Conservation (phyloP, 2,113 vertebrate genomes). For the Seriola dumerili region DNA sequence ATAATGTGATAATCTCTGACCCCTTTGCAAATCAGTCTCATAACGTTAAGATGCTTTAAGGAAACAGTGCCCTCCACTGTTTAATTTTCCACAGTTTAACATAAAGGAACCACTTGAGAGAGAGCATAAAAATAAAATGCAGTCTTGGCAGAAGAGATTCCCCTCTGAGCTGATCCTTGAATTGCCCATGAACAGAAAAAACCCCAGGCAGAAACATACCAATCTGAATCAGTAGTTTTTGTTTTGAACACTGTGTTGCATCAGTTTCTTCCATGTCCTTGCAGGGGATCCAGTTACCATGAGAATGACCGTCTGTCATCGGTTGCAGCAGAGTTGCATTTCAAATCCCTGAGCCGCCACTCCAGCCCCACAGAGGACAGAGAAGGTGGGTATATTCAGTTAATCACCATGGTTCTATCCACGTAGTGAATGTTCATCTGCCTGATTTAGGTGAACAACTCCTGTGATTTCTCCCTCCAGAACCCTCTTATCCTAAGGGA, state of each 20-base stretch:
- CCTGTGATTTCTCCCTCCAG: constrained; percentile 73
- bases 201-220: not conserved
- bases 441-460: not conserved
- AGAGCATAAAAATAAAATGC: constrained; percentile 9
- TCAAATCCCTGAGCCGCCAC: constrained; percentile 97
- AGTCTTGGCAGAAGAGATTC: not conserved
- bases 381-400: constrained; percentile 86
- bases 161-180: not conserved
- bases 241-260: constrained; percentile 10
- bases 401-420: not conserved
- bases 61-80: not conserved
- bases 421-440: not conserved
- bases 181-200: constrained; percentile 9
- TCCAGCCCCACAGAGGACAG: constrained; percentile 97
- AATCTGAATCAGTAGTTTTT: constrained; percentile 1
- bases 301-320: constrained; percentile 96
- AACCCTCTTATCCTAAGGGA: constrained; percentile 93
- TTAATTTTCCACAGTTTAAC: not conserved
- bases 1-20: not conserved
- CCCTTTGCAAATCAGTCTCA: not conserved
- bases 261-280: constrained; percentile 32
- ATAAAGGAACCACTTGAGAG: not conserved
- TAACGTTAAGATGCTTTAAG: constrained; percentile 2
- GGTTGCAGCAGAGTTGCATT: constrained; percentile 93
- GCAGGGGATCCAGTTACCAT: constrained; percentile 93